These are phyloP conservation scores for Ephydatia muelleri DNA, from an alignment of 37 sponge, comb jelly and placozoan species.

Conservation along the genomic window DNA sequence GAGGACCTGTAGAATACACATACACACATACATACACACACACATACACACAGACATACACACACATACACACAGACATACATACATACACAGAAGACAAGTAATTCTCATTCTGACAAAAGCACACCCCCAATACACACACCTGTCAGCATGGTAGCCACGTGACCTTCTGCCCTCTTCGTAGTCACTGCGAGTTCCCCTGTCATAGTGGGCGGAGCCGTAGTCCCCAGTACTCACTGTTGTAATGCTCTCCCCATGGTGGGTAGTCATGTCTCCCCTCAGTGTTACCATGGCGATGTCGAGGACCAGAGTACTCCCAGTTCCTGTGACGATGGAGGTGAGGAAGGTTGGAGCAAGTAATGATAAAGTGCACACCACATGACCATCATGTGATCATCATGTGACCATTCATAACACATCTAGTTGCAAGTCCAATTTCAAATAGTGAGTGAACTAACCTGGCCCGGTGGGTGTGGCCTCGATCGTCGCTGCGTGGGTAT, in stretches of 20 bases:
- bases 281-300: not conserved
- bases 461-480: not conserved
- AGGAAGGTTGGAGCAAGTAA: not conserved
- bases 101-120: too few species aligned
- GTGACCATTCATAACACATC: too few species aligned
- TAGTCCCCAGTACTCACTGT: slow-evolving; percentile 37
- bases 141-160: not conserved
- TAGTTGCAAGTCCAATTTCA: too few species aligned
- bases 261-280: not conserved
- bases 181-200: not conserved
- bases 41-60: not conserved
- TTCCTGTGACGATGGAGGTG: not conserved
- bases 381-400: too few species aligned
- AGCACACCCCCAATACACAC: too few species aligned
- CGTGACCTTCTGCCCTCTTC: not conserved
- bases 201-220: not conserved
- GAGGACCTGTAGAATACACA: not conserved
- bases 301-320: not conserved
- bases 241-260: not conserved
- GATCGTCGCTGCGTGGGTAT: not conserved
- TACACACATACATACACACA: not conserved
- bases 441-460: too few species aligned
- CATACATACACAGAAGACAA: not conserved
- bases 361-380: too few species aligned
- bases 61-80: not conserved